phyloP scores from a whole-genome alignment of 1,140 invertebrate species.

The Gonioctena quinquepunctata region DNA sequence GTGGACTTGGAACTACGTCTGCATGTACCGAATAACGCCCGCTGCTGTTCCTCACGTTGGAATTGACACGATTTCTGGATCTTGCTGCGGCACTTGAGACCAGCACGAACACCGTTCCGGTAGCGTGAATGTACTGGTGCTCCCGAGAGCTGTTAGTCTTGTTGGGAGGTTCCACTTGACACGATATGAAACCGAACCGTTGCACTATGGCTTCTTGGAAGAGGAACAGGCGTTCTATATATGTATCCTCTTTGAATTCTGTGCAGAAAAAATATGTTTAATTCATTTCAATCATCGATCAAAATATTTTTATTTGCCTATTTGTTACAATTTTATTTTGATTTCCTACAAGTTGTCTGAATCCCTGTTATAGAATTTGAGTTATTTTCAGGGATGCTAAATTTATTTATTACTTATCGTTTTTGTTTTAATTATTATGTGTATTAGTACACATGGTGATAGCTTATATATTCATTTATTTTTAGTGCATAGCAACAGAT shows the following conservation, averaged over 20 bases:
- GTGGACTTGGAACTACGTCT: constrained; percentile 78
- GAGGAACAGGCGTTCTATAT: constrained; percentile 73
- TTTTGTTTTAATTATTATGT: too few relatives aligned
- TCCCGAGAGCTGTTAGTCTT: constrained; percentile 54
- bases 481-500: too few relatives aligned
- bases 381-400: neutral
- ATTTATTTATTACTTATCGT: too few relatives aligned
- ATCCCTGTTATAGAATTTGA: neutral
- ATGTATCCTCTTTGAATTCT: constrained; percentile 81
- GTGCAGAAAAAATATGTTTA: constrained; percentile 29
- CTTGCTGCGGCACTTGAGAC: constrained; percentile 65
- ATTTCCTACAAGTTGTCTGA: too few relatives aligned
- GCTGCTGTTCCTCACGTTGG: constrained; percentile 50
- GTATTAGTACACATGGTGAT: too few relatives aligned
- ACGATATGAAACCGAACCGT: constrained; percentile 85
- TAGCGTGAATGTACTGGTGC: constrained; percentile 83
- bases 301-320: neutral
- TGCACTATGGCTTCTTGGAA: constrained; percentile 84
- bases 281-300: neutral
- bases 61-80: constrained; percentile 55
- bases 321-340: too few relatives aligned
- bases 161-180: constrained; percentile 64
- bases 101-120: constrained; percentile 93
- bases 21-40: constrained; percentile 62
- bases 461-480: too few relatives aligned